Base-by-base conservation (phyloP, 2,888 invertebrate species). In the Geotrupes spiniger region DNA sequence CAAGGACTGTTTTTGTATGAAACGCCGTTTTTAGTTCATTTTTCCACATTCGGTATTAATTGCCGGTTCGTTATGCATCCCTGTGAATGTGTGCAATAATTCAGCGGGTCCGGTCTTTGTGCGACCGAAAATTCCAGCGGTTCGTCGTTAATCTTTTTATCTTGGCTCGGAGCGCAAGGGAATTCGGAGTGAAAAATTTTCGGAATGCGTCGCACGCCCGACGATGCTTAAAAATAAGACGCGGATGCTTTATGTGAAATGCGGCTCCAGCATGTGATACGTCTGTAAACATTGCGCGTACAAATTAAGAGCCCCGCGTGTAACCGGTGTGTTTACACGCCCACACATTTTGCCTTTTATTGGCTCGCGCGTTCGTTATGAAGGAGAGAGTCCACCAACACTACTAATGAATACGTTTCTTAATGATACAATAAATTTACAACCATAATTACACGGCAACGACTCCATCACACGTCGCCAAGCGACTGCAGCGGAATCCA, bases 271-370 rank as follows among this genome's bases (percentile, higher is more conserved):
- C 43, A 44, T 43, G 42, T 44, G 26, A 39, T 49, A 39, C 25
- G 43, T 44, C 43, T 49, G 49, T 44, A 43, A 39, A 44, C 49
- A 49, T 38, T 49, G 42, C 36, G 21, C 36, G 12, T 31, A 31
- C 33, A 40, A 46, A 46, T 41, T 33, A 36, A 46, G 40, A 41
- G 26, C 36, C 25, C 36, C 36, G 41, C 37, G 36, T 36, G 36
- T 27, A 28, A 28, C 36, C 37, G 36, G 29, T 46, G 40, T 37
- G 40, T 39, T 39, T 39, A 39, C 39, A 46, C 29, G 46, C 28
- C 40, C 27, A 46, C 36, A 31, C 28, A 16, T 38, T 36, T 36
- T 25, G 15, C 33, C 15, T 33, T 33, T 33, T 33, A 33, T 33
- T 33, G 33, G 33, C 33, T 33, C 33, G 12, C 11, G 12, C 11